Percentiles rank a stretch among this genome's conserved stretches.
Evolutionary conservation across 2,113 vertebrate genomes (phyloP).

Genomic region (Phalacrocorax brasilianus): DNA sequence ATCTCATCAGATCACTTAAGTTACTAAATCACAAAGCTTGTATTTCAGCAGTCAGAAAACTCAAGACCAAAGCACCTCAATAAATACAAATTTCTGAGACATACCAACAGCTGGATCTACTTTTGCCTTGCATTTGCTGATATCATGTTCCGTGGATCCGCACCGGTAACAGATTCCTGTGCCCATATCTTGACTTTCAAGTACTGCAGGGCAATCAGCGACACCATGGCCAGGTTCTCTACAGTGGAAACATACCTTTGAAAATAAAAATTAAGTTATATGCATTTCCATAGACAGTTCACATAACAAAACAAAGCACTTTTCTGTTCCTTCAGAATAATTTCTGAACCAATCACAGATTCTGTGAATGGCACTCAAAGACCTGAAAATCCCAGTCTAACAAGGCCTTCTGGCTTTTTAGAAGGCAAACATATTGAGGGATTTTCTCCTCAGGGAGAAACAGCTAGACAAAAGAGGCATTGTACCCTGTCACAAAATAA

Average conservation of each 20-base stretch:
- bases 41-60: neutral
- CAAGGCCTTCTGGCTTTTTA: neutral
- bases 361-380: neutral
- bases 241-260: constrained; percentile 94
- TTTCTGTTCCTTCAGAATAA: no score
- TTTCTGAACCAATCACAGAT: no score
- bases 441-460: neutral
- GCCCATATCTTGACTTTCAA: constrained; percentile 87
- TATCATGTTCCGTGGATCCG: constrained; percentile 94
- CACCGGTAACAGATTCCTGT: constrained; percentile 94
- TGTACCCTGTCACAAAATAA: neutral
- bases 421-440: neutral
- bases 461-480: neutral
- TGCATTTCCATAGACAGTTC: neutral
- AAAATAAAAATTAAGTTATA: neutral
- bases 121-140: constrained; percentile 87
- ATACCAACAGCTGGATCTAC: constrained; percentile 89
- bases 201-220: constrained; percentile 89
- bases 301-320: neutral
- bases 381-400: neutral
- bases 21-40: neutral
- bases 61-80: neutral
- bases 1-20: neutral
- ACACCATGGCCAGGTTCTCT: constrained; percentile 91
- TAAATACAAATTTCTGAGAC: neutral